Percentiles rank a stretch among this genome's conserved stretches.
Conservation (phyloP, 2,113 vertebrate species). For the Probosciger aterrimus region DNA sequence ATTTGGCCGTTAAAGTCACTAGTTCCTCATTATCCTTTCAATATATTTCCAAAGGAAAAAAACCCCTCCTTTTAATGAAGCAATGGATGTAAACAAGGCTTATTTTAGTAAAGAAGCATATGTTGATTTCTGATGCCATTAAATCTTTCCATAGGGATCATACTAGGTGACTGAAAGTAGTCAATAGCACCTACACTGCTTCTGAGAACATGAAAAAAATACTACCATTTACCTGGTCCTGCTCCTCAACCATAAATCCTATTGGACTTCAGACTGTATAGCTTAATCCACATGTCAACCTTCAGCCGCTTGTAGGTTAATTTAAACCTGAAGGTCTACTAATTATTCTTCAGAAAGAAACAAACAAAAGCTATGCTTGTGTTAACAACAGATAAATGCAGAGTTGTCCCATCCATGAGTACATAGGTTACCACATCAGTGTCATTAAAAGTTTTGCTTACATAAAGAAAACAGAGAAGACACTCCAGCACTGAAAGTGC, state of each 20-base stretch:
- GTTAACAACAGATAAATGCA: neutral
- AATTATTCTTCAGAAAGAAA: neutral
- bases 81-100: neutral
- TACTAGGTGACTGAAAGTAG: neutral
- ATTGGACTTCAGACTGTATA: neutral
- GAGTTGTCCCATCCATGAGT: too few species aligned
- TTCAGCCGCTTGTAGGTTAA: neutral
- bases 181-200: neutral
- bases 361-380: neutral
- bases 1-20: neutral
- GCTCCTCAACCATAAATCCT: neutral
- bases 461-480: neutral
- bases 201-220: neutral
- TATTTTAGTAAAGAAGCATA: neutral
- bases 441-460: neutral
- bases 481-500: neutral
- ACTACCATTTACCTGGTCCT: neutral
- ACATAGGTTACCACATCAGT: neutral
- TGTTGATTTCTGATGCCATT: neutral
- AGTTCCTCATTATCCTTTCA: neutral
- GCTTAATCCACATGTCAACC: neutral
- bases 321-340: neutral
- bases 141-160: neutral
- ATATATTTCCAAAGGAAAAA: neutral
- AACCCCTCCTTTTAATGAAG: neutral